A percentile compares a stretch with the other conserved stretches of the same genome.
These are phyloP conservation scores for Beaufortia kweichowensis DNA, from an alignment of 2,113 vertebrate species.

Conservation along the genomic window DNA sequence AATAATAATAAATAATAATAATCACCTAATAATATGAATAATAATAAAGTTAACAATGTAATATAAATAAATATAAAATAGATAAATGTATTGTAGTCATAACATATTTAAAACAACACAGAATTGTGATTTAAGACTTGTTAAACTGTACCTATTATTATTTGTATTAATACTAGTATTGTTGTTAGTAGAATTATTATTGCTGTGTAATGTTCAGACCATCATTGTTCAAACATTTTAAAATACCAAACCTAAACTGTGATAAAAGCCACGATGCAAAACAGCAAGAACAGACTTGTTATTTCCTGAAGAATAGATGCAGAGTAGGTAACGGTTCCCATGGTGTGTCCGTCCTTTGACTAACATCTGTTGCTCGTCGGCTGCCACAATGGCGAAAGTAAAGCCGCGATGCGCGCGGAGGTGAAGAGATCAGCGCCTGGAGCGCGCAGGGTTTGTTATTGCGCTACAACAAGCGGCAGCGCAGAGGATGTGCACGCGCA, in stretches of 20 bases:
- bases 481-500: slow-evolving; percentile 71
- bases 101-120: no score
- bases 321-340: slow-evolving; percentile 59
- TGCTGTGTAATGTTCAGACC: no score
- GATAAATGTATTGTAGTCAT: no score
- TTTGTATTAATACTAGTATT: no score
- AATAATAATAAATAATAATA: not conserved
- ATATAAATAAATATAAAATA: not conserved
- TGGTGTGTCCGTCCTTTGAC: slow-evolving; percentile 57
- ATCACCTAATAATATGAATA: not conserved
- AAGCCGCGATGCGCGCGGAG: slow-evolving; percentile 69
- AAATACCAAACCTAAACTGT: not conserved
- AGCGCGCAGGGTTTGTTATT: slow-evolving; percentile 63
- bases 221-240: no score
- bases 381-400: slow-evolving; percentile 70
- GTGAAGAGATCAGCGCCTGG: slow-evolving; percentile 74
- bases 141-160: no score
- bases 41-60: no score
- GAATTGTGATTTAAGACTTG: no score
- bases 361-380: slow-evolving; percentile 73
- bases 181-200: no score
- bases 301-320: slow-evolving; percentile 46
- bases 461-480: slow-evolving; percentile 60
- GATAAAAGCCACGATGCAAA: not conserved
- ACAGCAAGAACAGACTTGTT: slow-evolving; percentile 20